Percentiles rank a stretch among this genome's conserved stretches.
These are phyloP conservation scores for Bombus haemorrhoidalis DNA, from an alignment of 1,140 invertebrate genomes.

Conservation along the genomic window DNA sequence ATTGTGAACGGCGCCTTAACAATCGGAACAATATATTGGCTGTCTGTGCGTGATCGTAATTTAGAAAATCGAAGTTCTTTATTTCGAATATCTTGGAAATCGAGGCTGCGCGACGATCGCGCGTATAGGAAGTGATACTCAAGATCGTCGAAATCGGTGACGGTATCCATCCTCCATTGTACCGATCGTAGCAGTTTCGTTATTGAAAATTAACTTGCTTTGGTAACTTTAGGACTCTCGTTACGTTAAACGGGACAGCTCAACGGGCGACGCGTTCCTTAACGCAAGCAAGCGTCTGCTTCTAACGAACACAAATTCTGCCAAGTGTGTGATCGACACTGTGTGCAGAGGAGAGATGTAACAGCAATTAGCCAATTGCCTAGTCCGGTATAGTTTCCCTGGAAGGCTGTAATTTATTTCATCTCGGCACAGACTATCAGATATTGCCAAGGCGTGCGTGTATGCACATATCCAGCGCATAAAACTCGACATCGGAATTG, in stretches of 20 bases:
- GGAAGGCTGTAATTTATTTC: neutral
- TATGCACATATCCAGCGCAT: conserved; percentile 35
- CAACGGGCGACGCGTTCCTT: neutral
- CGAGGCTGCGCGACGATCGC: too few relatives aligned
- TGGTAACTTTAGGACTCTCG: neutral
- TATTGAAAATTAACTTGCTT: neutral
- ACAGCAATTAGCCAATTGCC: neutral
- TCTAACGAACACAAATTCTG: neutral
- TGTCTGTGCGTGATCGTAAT: too few relatives aligned
- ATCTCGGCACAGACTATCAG: conserved; percentile 7
- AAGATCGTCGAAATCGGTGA: too few relatives aligned
- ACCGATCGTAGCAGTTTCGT: neutral
- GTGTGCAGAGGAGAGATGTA: neutral
- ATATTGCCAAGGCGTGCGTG: conserved; percentile 27
- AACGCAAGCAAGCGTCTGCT: neutral
- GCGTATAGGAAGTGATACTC: too few relatives aligned
- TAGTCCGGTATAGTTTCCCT: neutral
- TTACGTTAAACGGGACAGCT: neutral
- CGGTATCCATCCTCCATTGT: too few relatives aligned
- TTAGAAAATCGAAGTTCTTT: too few relatives aligned
- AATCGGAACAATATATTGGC: too few relatives aligned
- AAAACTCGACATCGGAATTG: conserved; percentile 40
- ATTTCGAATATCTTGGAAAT: too few relatives aligned
- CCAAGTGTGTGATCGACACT: neutral
- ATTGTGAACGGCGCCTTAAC: neutral